Evolutionary conservation across 1,140 invertebrate species (phyloP).

Genomic region (Apis cerana): DNA sequence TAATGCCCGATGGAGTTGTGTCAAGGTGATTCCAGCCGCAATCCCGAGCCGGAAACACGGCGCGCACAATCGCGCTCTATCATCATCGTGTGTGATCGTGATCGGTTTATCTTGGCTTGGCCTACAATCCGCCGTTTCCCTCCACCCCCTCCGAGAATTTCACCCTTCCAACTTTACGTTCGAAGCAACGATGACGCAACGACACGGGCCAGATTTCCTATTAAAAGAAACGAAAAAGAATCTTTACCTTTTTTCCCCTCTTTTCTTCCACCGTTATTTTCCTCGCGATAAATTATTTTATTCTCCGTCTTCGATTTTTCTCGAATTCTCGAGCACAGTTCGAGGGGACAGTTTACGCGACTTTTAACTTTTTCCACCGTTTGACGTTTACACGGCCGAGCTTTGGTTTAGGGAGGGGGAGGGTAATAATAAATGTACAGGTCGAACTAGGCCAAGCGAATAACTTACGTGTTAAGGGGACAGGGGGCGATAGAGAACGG

Average conservation of each 20-base stretch:
- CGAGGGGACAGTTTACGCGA: too few relatives aligned
- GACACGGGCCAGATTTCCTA: too few relatives aligned
- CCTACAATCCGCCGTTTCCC: not conserved
- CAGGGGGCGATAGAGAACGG: not conserved
- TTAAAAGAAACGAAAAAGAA: too few relatives aligned
- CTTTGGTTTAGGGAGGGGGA: not conserved
- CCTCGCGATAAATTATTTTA: too few relatives aligned
- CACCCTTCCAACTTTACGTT: not conserved
- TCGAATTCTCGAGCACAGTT: too few relatives aligned
- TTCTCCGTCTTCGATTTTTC: too few relatives aligned
- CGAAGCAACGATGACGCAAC: too few relatives aligned
- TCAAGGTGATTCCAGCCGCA: conserved; percentile 32
- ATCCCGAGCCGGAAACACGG: conserved; percentile 24
- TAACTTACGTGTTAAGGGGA: conserved; percentile 1
- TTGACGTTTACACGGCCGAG: not conserved
- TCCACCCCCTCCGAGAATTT: not conserved
- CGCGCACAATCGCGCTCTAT: conserved; percentile 25
- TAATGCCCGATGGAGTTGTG: conserved; percentile 27
- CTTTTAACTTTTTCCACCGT: not conserved
- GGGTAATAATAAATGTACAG: conserved; percentile 15
- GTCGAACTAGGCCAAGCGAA: conserved; percentile 14
- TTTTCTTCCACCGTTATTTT: too few relatives aligned
- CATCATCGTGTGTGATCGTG: conserved; percentile 17
- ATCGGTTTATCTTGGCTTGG: conserved; percentile 24
- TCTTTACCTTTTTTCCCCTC: too few relatives aligned